Evolutionary conservation across 2,113 vertebrate genomes (phyloP).

Genomic region (Pogona vitticeps): DNA sequence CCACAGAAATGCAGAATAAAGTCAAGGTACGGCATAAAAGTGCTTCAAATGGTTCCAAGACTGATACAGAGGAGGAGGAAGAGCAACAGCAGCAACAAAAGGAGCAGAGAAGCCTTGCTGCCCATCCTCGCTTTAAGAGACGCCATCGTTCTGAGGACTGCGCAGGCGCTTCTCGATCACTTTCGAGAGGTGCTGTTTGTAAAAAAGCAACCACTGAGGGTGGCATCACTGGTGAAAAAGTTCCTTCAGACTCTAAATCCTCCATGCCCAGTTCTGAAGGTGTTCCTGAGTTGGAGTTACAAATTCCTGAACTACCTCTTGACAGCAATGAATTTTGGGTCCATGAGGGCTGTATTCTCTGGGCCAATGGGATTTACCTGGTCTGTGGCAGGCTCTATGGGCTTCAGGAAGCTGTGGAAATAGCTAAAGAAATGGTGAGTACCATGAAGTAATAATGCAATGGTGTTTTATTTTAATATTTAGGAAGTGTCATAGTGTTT

Average conservation of each 20-base stretch:
- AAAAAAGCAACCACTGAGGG: conserved; percentile 83
- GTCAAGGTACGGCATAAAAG: conserved; percentile 85
- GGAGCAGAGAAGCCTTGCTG: conserved; percentile 88
- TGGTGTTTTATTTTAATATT: conserved; percentile 1
- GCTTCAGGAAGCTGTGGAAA: conserved; percentile 97
- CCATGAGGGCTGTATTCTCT: conserved; percentile 96
- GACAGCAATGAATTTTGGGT: conserved; percentile 99
- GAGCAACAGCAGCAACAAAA: conserved; percentile 81
- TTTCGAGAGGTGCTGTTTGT: conserved; percentile 88
- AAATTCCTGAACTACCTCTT: conserved; percentile 98
- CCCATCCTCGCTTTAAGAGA: conserved; percentile 94
- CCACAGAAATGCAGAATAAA: conserved; percentile 78
- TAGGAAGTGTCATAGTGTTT: neutral
- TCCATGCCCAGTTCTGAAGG: conserved; percentile 83
- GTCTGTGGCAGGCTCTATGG: conserved; percentile 96
- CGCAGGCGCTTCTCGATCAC: conserved; percentile 85
- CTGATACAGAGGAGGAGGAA: conserved; percentile 76
- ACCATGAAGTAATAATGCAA: neutral
- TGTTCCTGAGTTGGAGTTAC: conserved; percentile 89
- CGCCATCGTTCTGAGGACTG: conserved; percentile 95
- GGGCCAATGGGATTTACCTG: conserved; percentile 98
- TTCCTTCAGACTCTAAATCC: conserved; percentile 78
- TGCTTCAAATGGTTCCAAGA: conserved; percentile 79
- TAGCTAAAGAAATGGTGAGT: conserved; percentile 97
- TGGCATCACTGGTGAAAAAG: conserved; percentile 75